Base-by-base conservation (phyloP, 2,113 vertebrate genomes). In the Phasianus colchicus region DNA sequence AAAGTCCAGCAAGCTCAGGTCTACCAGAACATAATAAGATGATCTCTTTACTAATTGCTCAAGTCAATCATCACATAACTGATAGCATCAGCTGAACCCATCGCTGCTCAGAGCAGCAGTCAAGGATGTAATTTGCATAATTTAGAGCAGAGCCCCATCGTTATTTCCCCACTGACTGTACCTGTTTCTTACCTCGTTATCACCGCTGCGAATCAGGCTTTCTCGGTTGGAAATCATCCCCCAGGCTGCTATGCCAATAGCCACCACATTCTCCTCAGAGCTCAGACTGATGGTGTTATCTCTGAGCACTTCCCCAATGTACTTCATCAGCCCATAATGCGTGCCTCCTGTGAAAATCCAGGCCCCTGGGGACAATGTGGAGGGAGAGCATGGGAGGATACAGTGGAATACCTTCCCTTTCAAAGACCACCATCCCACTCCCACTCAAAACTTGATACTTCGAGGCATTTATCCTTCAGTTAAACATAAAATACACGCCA, bases 181-280 rank as follows among this genome's bases (percentile, higher is more conserved):
- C 2, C 1, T 0, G 1, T 30, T 75, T 18, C 15, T 6, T 96
- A 98, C 98, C 6, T 98, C 95, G 1, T 47, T 65, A 61, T 94
- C 71, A 0, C 92, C 69, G 0, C 30, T 83, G 74, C 98, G 96
- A 71, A 98, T 76, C 65, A 98, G 97, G 2, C 73, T 90, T 3
- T 98, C 98, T 61, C 98, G 95, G 87, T 98, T 98, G 84, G 98
- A 98, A 95, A 98, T 92, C 98, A 98, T 98, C 79, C 98, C 98
- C 98, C 98, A 98, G 3, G 98, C 97, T 0, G 98, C 97, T 1
- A 98, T 98, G 85, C 98, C 98, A 1, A 98, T 98, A 82, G 98
- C 98, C 77, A 98, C 96, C 21, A 98, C 97, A 1, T 98, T 98
- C 92, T 98, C 98, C 90, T 98, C 98, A 0, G 98, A 98, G 48